Evolutionary conservation across 1,140 invertebrate genomes (phyloP).

Genomic region (Pygmarrhopalites habei): DNA sequence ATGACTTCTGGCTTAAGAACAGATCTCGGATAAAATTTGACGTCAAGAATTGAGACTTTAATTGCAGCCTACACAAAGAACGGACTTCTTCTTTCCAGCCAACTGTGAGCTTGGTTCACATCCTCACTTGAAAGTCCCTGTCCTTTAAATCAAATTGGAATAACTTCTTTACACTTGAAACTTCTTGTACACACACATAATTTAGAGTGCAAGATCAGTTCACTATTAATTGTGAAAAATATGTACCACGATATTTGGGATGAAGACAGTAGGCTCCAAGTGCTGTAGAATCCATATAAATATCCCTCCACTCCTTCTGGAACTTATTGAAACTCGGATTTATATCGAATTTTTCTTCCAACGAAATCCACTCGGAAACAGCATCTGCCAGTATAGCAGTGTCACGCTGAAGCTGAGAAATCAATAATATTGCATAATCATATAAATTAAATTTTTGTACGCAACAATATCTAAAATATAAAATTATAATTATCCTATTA

Average conservation of each 20-base stretch:
- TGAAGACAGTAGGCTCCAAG: background rate
- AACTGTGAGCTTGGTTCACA: background rate
- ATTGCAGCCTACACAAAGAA: background rate
- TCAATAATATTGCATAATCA: no score
- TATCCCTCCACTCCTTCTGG: background rate
- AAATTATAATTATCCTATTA: no score
- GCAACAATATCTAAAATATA: background rate
- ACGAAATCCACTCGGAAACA: background rate
- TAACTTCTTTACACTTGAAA: no score
- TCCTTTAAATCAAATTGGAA: background rate
- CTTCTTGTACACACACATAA: no score
- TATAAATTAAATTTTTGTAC: background rate
- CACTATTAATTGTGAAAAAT: background rate
- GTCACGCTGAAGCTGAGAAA: background rate
- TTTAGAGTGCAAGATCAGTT: background rate
- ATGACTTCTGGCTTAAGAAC: background rate
- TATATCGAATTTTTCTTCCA: background rate
- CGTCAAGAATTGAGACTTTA: background rate
- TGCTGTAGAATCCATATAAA: background rate
- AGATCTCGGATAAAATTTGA: background rate
- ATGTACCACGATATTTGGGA: slow-evolving; percentile 7
- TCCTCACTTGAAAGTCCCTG: background rate
- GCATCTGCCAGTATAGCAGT: background rate
- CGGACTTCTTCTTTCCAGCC: background rate
- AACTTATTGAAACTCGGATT: background rate